Evolutionary conservation across 2,888 invertebrate species (phyloP), one percentile per base, ranked within the genome.

Genomic region (Myopa testacea): DNA sequence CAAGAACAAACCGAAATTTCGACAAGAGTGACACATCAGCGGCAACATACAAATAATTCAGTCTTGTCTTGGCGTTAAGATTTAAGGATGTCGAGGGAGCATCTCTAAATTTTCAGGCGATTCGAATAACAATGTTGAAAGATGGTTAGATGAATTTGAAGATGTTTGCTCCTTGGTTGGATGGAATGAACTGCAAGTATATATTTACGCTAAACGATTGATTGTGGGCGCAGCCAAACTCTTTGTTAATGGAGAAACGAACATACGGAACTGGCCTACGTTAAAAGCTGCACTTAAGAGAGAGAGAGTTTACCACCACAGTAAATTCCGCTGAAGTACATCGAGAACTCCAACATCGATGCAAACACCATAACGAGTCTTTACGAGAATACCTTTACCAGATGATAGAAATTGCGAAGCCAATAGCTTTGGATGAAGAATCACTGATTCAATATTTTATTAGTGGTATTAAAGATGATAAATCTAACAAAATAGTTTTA

Each of bases 401-500:
- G 26, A 40, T 79, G 67, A 75, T 77, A 5, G 78, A 76, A 4
- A 79, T 75, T 4, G 78, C 80, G 0, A 79, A 75, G 12, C 55
- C 79, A 4, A 78, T 77, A n/a, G 1, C 26, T 12, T 55, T 80
- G 3, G 79, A 80, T 40, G 80, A 78, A 7, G 78, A 75, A 12
- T 78, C 78, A 3, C 6, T 80, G 7, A 76, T 80, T 16, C 68
- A 78, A 67, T 80, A 80, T 45, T 78, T 79, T 10, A 77, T 79
- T 4, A 68, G 37, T 19, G 79, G 77, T 12, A 34, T 81, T 1
- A 77, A 62, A 58, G 79, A 81, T 19, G 76, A 80, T 0, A 78
- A 65, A 60, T 40, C 76, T 0, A 78, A 78, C 40, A 79, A 80
- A 68, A 60, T 79, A 4, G 69, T 80, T 4, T 40, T 79, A 8